Evolutionary conservation across 2,113 vertebrate species (phyloP), one percentile per base, ranked within the genome.

Genomic region (Pachyramphus minor): DNA sequence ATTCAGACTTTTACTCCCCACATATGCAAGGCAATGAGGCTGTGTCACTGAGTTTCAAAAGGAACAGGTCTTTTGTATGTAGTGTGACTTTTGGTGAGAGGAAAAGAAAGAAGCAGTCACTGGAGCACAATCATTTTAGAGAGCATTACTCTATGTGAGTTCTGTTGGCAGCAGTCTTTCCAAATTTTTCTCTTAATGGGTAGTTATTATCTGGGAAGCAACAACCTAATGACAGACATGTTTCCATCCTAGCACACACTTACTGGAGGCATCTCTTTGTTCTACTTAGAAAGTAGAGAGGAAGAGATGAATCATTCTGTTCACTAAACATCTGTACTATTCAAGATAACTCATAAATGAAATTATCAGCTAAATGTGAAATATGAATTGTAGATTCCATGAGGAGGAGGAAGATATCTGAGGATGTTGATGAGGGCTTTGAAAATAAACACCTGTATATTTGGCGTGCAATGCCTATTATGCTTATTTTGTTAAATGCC

Each of bases 261-360:
- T 85, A 55, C 60, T 93, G 67, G 60, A 85, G 68, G 52, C 89
- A 90, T 96, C 56, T 95, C 88, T 97, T 97, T 94, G 53, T 95
- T 73, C 69, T 86, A 10, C 47, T 86, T 88, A 80, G 59, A 91
- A 95, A 92, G 59, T 81, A 55, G 66, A 78, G 49, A 92, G 92
- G 93, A 97, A 92, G 84, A 94, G 92, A 95, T 93, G 81, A 96
- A 92, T 97, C 93, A 87, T 93, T 76, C 94, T 92, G 79, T 94
- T 74, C 85, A 95, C 59, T 69, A 74, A 90, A 96, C 95, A 86
- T 96, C 95, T 97, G 95, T 96, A 96, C 91, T 91, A 71, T 74
- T 98, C 96, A 96, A 95, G 84, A 96, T 91, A 94, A 92, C 37
- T 72, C 83, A 92, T 84, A 87, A 81, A 75, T 55, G 80, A 60